Base-by-base conservation (phyloP, 2,888 invertebrate species). In the Listrodromus nycthemerus region DNA sequence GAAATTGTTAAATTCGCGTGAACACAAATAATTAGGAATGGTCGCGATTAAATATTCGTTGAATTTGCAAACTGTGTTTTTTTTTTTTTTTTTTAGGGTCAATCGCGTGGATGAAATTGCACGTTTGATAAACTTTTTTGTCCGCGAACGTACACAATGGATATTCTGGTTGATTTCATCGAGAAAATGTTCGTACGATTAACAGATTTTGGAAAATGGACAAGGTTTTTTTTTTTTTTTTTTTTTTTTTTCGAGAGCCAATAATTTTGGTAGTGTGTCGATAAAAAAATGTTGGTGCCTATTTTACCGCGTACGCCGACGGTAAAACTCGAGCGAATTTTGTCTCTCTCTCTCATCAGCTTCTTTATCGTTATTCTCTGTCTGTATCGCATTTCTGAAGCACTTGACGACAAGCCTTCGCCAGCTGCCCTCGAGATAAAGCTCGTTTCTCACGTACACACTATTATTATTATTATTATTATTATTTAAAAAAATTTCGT, bases 351-450 rank as follows among this genome's bases (percentile, higher is more conserved):
- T 21, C 13, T 21, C 13, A 10, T 4, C 5, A 63, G 37, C 37
- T 30, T 24, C 13, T 13, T 76, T 55, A 55, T 67, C 33, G 13
- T 21, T 45, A 45, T 24, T 55, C 55, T 21, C 55, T 21, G 55
- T 55, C 3, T 21, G 13, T 27, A 67, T 74, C 58, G 24, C 27
- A 16, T 8, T 48, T 67, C 10, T 58, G 48, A 37, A 41, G 67
- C 37, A 66, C 37, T 66, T 41, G 66, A 70, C 55, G 76, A 70
- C 50, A 37, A 81, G 70, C 16, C 55, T 65, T 63, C 41, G 21
- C 74, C 75, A 76, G 79, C 74, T 76, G 75, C 69, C 58, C n/a
- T 21, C n/a, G 27, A 30, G 75, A 71, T 79, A 76, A 66, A 80
- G 50, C 27, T 70, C 19, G 63, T 63, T 70, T 66, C 69, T 55